Evolutionary conservation across 2,888 invertebrate genomes (phyloP).

Genomic region (Maniola hyperantus): DNA sequence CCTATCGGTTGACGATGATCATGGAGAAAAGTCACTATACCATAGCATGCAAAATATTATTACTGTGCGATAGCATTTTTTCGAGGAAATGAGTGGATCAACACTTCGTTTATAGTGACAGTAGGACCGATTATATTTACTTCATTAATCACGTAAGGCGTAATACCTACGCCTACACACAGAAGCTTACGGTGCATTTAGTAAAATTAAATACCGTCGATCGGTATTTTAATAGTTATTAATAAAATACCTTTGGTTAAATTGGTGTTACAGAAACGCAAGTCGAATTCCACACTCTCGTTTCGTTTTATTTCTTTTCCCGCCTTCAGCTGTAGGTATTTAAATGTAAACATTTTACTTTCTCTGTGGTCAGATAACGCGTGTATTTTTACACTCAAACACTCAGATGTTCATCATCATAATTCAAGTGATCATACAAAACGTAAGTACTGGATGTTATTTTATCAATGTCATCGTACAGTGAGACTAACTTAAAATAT

Average conservation of each 20-base stretch:
- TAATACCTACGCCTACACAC: conserved; percentile 28
- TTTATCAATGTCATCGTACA: conserved; percentile 4
- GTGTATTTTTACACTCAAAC: conserved; percentile 33
- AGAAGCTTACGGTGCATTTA: conserved; percentile 39
- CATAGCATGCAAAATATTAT: too few relatives aligned
- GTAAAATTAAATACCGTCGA: conserved; percentile 46
- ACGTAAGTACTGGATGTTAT: conserved; percentile 2
- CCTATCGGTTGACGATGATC: too few relatives aligned
- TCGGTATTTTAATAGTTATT: conserved; percentile 52
- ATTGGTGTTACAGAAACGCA: conserved; percentile 62
- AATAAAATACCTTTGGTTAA: conserved; percentile 47
- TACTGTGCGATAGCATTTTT: too few relatives aligned
- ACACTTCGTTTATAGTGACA: conserved; percentile 15
- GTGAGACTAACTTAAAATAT: not conserved
- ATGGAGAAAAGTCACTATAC: too few relatives aligned
- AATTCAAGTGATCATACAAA: conserved; percentile 21
- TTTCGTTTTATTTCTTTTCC: conserved; percentile 68
- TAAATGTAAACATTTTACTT: conserved; percentile 63
- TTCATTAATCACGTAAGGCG: conserved; percentile 28
- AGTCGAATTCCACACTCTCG: conserved; percentile 71
- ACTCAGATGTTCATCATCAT: conserved; percentile 30
- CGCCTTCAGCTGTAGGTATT: conserved; percentile 54
- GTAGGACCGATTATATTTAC: not conserved
- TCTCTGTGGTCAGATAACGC: conserved; percentile 73
- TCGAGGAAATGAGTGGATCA: not conserved